Conservation (phyloP, 1,140 invertebrate genomes). For the Temnothorax longispinosus region DNA sequence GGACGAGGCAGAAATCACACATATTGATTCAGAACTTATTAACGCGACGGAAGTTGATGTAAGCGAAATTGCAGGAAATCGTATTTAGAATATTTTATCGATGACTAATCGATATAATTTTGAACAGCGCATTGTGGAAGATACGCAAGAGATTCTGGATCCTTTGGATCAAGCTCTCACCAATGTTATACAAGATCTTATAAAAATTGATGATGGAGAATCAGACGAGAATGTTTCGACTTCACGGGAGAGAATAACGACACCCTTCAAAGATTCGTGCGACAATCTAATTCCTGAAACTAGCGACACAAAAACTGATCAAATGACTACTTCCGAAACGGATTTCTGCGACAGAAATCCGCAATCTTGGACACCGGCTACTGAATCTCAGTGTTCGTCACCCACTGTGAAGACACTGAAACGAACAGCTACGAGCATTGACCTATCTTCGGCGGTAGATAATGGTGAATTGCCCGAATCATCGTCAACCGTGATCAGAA, state of each 20-base stretch:
- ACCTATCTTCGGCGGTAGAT: background rate
- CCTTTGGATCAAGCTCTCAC: slow-evolving; percentile 82
- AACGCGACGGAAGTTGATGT: slow-evolving; percentile 55
- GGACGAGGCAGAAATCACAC: slow-evolving; percentile 69
- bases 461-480: background rate
- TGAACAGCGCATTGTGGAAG: slow-evolving; percentile 9
- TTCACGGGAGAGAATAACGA: background rate
- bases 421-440: background rate
- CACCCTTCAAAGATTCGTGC: background rate
- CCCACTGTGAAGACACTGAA: background rate
- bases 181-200: slow-evolving; percentile 82
- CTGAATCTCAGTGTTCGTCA: background rate
- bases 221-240: slow-evolving; percentile 48
- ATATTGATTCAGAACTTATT: slow-evolving; percentile 41
- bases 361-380: background rate
- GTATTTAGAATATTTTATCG: background rate
- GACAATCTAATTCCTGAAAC: slow-evolving; percentile 20
- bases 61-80: background rate
- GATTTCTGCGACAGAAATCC: background rate
- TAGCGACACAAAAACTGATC: slow-evolving; percentile 60
- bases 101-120: background rate
- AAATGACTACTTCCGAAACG: background rate
- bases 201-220: slow-evolving; percentile 76
- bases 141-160: slow-evolving; percentile 71
- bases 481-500: background rate